Percentiles rank a stretch among this genome's conserved stretches.
These are phyloP conservation scores for Chydorus sphaericus DNA, from an alignment of 2,888 invertebrate species.

Conservation along the genomic window DNA sequence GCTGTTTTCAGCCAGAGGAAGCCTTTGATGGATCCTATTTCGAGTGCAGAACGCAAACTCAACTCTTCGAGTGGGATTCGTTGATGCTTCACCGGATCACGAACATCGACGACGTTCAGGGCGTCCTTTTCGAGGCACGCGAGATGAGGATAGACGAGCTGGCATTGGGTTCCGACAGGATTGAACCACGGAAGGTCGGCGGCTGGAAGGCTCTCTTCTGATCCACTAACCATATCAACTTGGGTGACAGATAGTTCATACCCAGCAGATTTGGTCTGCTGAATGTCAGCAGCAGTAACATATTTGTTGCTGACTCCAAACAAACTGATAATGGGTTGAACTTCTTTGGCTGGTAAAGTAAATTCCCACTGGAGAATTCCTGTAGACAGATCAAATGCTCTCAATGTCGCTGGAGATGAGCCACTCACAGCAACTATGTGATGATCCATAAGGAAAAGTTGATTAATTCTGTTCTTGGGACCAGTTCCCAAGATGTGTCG, in stretches of 20 bases:
- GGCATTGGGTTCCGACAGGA: neutral
- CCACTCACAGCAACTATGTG: neutral
- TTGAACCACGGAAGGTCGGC: conserved; percentile 1
- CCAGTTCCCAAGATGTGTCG: conserved; percentile 72
- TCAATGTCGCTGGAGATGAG: neutral
- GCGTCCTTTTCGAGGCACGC: neutral
- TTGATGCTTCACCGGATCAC: neutral
- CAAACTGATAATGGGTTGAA: neutral
- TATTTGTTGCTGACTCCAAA: neutral
- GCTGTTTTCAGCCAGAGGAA: neutral
- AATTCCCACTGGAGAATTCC: conserved; percentile 2
- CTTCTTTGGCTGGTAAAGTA: neutral
- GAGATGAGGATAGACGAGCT: neutral
- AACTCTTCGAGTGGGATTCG: neutral
- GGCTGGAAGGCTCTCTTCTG: neutral
- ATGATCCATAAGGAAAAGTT: neutral
- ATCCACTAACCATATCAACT: neutral
- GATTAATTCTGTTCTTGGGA: conserved; percentile 31
- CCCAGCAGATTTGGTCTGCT: neutral
- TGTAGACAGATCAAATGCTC: neutral
- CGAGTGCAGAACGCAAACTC: neutral
- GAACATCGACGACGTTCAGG: neutral
- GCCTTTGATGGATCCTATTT: neutral
- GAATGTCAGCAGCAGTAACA: neutral
- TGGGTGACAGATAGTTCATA: neutral